phyloP scores from a whole-genome alignment of 2,888 invertebrate species.

The Drosophila multiciliata region DNA sequence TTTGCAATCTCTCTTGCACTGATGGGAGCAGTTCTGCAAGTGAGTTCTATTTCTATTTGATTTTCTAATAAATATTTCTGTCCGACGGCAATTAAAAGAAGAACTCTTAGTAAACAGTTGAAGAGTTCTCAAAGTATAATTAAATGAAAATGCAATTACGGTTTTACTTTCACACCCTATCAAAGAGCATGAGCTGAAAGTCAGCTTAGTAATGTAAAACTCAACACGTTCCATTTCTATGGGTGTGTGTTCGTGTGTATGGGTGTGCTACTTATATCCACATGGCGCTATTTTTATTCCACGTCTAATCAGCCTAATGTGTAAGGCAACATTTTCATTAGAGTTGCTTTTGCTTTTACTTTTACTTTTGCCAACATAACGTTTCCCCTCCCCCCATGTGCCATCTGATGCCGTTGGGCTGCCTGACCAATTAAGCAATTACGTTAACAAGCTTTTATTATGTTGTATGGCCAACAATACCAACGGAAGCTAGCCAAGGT shows the following conservation, averaged over 20 bases:
- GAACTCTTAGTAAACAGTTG: neutral
- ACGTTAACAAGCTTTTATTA: conserved; percentile 79
- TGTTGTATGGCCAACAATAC: conserved; percentile 49
- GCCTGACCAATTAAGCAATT: conserved; percentile 76
- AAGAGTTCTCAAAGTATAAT: conserved; percentile 32
- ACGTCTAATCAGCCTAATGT: conserved; percentile 69
- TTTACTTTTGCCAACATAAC: conserved; percentile 11
- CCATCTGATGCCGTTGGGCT: conserved; percentile 7
- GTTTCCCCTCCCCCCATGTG: neutral
- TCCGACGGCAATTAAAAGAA: neutral
- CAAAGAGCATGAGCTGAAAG: conserved; percentile 43
- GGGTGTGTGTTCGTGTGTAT: neutral
- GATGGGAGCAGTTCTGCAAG: neutral
- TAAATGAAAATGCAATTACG: conserved; percentile 62
- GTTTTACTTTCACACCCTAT: conserved; percentile 53
- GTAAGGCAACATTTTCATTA: conserved; percentile 67
- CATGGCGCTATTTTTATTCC: conserved; percentile 60
- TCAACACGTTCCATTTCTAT: conserved; percentile 34
- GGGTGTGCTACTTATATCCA: conserved; percentile 40
- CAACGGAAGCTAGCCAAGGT: conserved; percentile 57
- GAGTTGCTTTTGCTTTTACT: conserved; percentile 38
- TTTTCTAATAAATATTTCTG: neutral
- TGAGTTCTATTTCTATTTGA: neutral
- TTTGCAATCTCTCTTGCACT: no score
- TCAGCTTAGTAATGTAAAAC: conserved; percentile 54